Percentiles rank a stretch among this genome's conserved stretches.
phyloP scores from a whole-genome alignment of 2,888 invertebrate species.

The Drosophila rubida region DNA sequence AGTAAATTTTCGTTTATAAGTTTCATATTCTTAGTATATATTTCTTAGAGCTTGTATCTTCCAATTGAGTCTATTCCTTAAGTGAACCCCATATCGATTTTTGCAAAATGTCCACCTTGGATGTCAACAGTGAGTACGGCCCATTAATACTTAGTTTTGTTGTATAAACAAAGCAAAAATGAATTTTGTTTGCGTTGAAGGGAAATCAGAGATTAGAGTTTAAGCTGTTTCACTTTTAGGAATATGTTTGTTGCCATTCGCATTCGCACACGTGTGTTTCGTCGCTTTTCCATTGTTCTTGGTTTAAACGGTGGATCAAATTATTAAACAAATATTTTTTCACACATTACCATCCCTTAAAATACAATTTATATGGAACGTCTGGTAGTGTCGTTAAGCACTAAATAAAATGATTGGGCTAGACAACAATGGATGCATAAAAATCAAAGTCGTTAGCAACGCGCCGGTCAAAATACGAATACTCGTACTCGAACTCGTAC shows the following conservation, averaged over 20 bases:
- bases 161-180: slow-evolving; percentile 15
- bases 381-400: slow-evolving; percentile 81
- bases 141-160: slow-evolving; percentile 11
- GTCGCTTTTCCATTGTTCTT: slow-evolving; percentile 46
- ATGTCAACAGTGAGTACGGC: not conserved
- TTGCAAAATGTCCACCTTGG: not conserved
- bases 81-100: not conserved
- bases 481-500: slow-evolving; percentile 59
- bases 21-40: too few relatives aligned
- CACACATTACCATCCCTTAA: slow-evolving; percentile 74
- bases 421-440: slow-evolving; percentile 68
- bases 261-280: slow-evolving; percentile 58
- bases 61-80: not conserved
- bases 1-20: too few relatives aligned
- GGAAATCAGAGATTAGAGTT: slow-evolving; percentile 47
- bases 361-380: slow-evolving; percentile 66
- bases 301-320: slow-evolving; percentile 56
- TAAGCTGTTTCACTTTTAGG: slow-evolving; percentile 51
- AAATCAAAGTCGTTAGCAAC: slow-evolving; percentile 78
- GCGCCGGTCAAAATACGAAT: slow-evolving; percentile 59
- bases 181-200: slow-evolving; percentile 19
- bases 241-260: slow-evolving; percentile 44
- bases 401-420: slow-evolving; percentile 73
- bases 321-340: slow-evolving; percentile 73
- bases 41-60: not conserved